Evolutionary conservation across 2,888 invertebrate genomes (phyloP), one percentile per base, ranked within the genome.

Genomic region (Heteropelma amictum): DNA sequence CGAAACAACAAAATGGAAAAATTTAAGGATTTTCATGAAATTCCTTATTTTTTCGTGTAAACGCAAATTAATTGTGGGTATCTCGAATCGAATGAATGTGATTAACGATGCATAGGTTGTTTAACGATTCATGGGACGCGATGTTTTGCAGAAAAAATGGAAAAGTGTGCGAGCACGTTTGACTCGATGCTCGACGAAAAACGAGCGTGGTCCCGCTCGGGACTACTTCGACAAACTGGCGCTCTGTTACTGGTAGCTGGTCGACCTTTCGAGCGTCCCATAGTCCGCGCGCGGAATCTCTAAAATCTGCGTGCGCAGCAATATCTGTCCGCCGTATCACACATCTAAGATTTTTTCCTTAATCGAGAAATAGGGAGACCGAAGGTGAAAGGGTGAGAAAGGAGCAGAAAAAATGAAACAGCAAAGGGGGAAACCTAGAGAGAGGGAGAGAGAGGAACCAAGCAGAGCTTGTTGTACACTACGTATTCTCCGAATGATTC

Each of bases 221-320:
- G 72, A 72, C 67, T 70, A 53, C 75, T 77, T 74, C 77, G 78
- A 79, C 72, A 75, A 76, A 79, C 79, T 79, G 79, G 69, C 75
- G 77, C 51, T 70, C 72, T 56, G 73, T 76, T 67, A 68, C 75
- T 68, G 61, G 71, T 65, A 40, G 74, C 74, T 70, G 71, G 63
- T 63, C 71, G 64, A 63, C 75, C 75, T 75, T 71, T 60, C 35
- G 49, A 54, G 73, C 67, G 45, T 63, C 71, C 42, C 67, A 28
- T 54, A 65, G 53, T 54, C 71, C 53, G 47, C 56, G 68, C 77
- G 76, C 73, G 70, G 69, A 40, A 61, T 61, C 68, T 47, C 49
- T 54, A 65, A 70, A 61, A 67, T 56, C 70, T 70, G 78, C 71
- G 72, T 72, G 70, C 61, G 77, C 76, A 69, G 51, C 63, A 17